Conservation (phyloP, 2,797 vertebrate genomes). For the Gambelia wislizenii region DNA sequence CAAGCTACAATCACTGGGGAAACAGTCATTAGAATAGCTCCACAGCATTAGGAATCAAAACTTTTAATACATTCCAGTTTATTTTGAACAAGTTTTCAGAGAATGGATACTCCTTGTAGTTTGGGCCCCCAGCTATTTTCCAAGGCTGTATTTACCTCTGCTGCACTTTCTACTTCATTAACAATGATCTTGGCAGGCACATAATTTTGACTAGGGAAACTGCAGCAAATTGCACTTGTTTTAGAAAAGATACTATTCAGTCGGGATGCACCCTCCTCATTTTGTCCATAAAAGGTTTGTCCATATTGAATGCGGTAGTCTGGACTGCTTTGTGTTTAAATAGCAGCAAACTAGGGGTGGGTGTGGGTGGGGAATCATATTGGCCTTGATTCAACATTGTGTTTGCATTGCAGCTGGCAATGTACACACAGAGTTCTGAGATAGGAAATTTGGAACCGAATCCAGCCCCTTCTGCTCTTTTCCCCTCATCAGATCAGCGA, state of each 20-base stretch:
- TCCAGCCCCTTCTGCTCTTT: not conserved
- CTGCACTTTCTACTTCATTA: conserved; percentile 14
- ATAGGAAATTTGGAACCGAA: not conserved
- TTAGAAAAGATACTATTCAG: not conserved
- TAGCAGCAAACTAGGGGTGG: not conserved
- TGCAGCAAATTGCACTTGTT: conserved; percentile 3
- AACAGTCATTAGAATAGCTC: not conserved
- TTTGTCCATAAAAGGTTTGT: conserved; percentile 1
- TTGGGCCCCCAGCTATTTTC: not conserved
- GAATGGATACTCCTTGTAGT: not conserved
- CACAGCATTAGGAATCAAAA: not conserved
- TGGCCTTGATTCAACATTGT: not conserved
- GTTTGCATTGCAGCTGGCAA: not conserved
- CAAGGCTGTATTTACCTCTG: conserved; percentile 7
- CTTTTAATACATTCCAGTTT: not conserved
- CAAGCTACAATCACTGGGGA: not conserved
- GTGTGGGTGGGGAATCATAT: not conserved
- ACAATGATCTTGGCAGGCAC: conserved; percentile 23
- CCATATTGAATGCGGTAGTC: not conserved
- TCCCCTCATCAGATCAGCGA: not conserved
- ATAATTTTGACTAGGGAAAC: conserved; percentile 7
- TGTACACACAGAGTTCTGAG: not conserved
- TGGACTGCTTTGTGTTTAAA: not conserved
- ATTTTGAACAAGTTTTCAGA: conserved; percentile 2
- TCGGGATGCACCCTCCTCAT: not conserved